Conservation (phyloP, 1,140 invertebrate genomes). For the Brachionus rotundiformis region DNA sequence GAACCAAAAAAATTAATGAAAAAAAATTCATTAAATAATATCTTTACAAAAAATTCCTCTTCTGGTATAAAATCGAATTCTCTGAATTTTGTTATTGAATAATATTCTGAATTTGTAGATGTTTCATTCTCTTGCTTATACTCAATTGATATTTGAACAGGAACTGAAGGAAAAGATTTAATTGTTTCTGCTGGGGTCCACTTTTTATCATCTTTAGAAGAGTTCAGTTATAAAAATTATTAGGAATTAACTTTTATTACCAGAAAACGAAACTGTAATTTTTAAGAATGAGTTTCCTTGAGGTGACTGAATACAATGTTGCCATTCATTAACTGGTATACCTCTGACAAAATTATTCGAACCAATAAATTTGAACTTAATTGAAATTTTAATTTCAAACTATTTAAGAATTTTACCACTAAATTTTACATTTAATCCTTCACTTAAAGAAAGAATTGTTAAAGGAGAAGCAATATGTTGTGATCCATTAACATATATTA, state of each 20-base stretch:
- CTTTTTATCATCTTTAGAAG: slow-evolving; percentile 17
- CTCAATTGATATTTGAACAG: background rate
- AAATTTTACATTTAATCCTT: slow-evolving; percentile 3
- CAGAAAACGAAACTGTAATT: slow-evolving; percentile 25
- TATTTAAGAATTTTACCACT: too few relatives aligned
- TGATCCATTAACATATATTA: slow-evolving; percentile 13
- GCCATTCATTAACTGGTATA: slow-evolving; percentile 35
- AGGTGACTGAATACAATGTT: background rate
- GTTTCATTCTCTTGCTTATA: slow-evolving; percentile 5
- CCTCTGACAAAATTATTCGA: slow-evolving; percentile 9
- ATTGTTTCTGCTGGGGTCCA: background rate
- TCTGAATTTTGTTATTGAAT: slow-evolving; percentile 7
- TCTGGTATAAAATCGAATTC: background rate
- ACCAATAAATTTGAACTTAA: slow-evolving; percentile 34
- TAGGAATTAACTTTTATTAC: too few relatives aligned
- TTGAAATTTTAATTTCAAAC: too few relatives aligned
- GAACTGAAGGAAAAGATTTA: background rate
- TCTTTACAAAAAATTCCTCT: slow-evolving; percentile 36
- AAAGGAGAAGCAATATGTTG: slow-evolving; percentile 34
- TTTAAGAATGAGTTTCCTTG: background rate
- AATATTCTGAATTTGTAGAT: background rate
- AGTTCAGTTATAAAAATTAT: too few relatives aligned
- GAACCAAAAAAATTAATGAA: background rate
- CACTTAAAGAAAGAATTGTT: background rate
- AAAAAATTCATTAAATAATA: slow-evolving; percentile 16